Evolutionary conservation across 2,113 vertebrate species (phyloP).

Genomic region (Tetrao urogallus): DNA sequence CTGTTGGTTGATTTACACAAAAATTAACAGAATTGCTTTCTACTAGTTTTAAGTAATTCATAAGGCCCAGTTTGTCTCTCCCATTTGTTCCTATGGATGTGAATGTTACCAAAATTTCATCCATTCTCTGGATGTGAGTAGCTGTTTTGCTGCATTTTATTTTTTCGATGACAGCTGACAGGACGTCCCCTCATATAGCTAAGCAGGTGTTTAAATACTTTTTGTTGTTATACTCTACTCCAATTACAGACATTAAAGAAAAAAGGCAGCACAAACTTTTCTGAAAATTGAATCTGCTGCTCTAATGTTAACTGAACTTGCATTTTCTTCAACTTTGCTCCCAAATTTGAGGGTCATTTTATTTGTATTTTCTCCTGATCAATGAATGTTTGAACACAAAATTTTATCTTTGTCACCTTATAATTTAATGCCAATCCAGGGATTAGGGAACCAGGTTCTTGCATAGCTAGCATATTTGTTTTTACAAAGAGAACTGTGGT

Average conservation of each 20-base stretch:
- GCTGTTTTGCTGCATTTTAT: neutral
- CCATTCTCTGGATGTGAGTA: neutral
- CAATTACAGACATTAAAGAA: neutral
- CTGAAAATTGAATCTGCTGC: neutral
- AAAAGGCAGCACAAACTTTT: neutral
- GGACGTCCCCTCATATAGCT: neutral
- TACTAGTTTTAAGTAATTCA: neutral
- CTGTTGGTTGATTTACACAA: constrained; percentile 71
- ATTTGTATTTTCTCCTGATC: neutral
- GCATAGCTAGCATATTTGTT: neutral
- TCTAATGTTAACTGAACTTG: neutral
- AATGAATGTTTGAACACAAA: neutral
- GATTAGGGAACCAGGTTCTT: neutral
- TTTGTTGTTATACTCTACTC: neutral
- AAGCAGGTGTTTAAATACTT: neutral
- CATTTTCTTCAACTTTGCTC: neutral
- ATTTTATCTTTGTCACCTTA: neutral
- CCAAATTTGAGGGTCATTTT: neutral
- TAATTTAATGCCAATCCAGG: neutral
- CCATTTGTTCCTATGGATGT: neutral
- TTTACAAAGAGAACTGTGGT: neutral
- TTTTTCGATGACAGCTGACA: neutral
- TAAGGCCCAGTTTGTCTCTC: neutral
- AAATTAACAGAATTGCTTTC: neutral
- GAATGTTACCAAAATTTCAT: neutral